Conservation (phyloP, 1,140 invertebrate genomes). For the Agrilus planipennis region DNA sequence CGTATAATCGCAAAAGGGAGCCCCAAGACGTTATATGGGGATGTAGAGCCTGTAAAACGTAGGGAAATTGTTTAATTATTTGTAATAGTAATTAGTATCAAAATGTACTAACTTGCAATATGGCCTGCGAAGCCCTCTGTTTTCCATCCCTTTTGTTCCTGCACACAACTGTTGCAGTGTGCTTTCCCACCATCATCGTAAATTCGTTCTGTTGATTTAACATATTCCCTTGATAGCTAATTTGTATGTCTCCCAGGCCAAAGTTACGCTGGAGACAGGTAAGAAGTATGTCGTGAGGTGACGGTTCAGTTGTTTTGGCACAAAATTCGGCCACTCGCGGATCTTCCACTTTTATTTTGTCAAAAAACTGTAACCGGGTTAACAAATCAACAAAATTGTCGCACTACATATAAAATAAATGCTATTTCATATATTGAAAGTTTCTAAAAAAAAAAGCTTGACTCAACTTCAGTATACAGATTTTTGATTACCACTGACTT, state of each 20-base stretch:
- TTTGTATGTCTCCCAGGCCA: slow-evolving; percentile 78
- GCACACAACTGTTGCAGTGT: slow-evolving; percentile 76
- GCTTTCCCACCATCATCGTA: slow-evolving; percentile 88
- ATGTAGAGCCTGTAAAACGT: slow-evolving; percentile 54
- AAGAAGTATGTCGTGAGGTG: slow-evolving; percentile 83
- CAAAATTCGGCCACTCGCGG: slow-evolving; percentile 88
- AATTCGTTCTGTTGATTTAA: slow-evolving; percentile 91
- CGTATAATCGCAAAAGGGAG: slow-evolving; percentile 83
- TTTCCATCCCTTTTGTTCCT: slow-evolving; percentile 97
- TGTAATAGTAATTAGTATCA: not conserved
- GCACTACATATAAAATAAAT: not conserved
- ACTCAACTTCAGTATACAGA: too few species aligned
- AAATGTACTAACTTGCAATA: slow-evolving; percentile 49
- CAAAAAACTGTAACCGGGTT: slow-evolving; percentile 67
- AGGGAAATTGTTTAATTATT: not conserved
- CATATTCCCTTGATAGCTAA: slow-evolving; percentile 69
- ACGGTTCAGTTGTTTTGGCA: slow-evolving; percentile 86
- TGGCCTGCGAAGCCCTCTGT: slow-evolving; percentile 89
- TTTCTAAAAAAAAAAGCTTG: too few species aligned
- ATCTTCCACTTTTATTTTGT: slow-evolving; percentile 87
- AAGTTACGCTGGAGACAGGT: slow-evolving; percentile 90
- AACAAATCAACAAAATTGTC: not conserved
- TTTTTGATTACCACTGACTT: too few species aligned
- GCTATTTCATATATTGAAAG: too few species aligned
- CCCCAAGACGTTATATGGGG: slow-evolving; percentile 93